These are phyloP conservation scores for Craterocephalus amniculus DNA, from an alignment of 2,797 vertebrate genomes.

Conservation along the genomic window DNA sequence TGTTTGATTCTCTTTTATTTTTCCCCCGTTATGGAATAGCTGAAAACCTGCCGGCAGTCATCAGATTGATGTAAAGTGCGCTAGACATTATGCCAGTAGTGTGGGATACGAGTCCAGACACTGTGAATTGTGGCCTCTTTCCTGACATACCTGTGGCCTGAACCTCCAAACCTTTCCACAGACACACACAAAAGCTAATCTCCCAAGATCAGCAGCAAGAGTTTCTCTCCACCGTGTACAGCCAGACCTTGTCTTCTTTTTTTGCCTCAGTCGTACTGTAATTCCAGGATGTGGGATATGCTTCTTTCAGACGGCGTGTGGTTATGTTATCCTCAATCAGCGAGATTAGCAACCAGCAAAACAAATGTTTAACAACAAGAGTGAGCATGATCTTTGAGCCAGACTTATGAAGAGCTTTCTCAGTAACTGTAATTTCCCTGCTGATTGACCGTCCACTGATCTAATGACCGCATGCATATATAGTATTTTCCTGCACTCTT, in stretches of 20 bases:
- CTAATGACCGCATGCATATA: conserved; percentile 49
- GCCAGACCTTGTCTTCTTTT: conserved; percentile 45
- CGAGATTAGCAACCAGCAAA: conserved; percentile 72
- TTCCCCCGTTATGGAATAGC: conserved; percentile 48
- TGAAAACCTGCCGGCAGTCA: conserved; percentile 74
- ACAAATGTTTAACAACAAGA: conserved; percentile 63
- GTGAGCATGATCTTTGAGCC: conserved; percentile 16
- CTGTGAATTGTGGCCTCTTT: conserved; percentile 79
- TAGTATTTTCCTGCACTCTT: conserved; percentile 58
- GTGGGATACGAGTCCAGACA: conserved; percentile 77
- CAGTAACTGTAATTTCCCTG: conserved; percentile 37
- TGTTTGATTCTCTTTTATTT: conserved; percentile 46
- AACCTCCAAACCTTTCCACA: conserved; percentile 79
- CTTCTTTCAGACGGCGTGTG: conserved; percentile 54
- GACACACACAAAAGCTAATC: conserved; percentile 70
- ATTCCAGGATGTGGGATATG: conserved; percentile 74
- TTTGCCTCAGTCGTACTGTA: conserved; percentile 55
- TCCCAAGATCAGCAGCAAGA: conserved; percentile 69
- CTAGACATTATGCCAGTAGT: conserved; percentile 59
- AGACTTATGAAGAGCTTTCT: conserved; percentile 38
- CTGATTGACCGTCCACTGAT: conserved; percentile 61
- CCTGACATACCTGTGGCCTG: conserved; percentile 85
- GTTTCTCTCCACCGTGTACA: conserved; percentile 61
- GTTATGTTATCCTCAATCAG: conserved; percentile 68
- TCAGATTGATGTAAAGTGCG: conserved; percentile 73